phyloP scores from a whole-genome alignment of 2,888 invertebrate genomes.

The Spatulosminthurus flaviceps region DNA sequence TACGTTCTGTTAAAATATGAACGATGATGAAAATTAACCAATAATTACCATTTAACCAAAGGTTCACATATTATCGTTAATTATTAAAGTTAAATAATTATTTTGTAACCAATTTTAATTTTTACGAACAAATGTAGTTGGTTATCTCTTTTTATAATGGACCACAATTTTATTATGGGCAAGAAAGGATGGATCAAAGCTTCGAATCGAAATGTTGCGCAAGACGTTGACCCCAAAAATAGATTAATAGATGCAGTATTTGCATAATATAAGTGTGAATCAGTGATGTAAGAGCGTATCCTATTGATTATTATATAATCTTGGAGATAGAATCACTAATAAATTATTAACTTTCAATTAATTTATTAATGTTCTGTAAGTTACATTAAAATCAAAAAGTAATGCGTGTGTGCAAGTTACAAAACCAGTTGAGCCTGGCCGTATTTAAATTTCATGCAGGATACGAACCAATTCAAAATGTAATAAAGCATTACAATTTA shows the following conservation, averaged over 20 bases:
- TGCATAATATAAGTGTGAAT: slow-evolving; percentile 3
- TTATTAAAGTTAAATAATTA: slow-evolving; percentile 11
- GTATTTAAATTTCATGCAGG: slow-evolving; percentile 15
- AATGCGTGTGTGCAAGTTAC: neutral
- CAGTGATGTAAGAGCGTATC: neutral
- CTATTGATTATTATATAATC: neutral
- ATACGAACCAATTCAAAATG: slow-evolving; percentile 24
- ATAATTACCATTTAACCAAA: slow-evolving; percentile 36
- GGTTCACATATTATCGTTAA: slow-evolving; percentile 30
- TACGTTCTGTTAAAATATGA: neutral
- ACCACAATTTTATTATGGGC: neutral
- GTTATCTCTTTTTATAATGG: slow-evolving; percentile 14
- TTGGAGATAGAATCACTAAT: slow-evolving; percentile 24
- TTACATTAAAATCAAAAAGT: neutral
- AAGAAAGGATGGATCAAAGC: slow-evolving; percentile 3
- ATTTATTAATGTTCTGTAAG: slow-evolving; percentile 15
- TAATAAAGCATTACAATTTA: slow-evolving; percentile 32
- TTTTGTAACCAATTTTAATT: slow-evolving; percentile 33
- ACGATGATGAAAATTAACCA: slow-evolving; percentile 29
- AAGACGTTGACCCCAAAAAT: slow-evolving; percentile 4
- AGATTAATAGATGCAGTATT: neutral
- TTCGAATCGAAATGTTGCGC: slow-evolving; percentile 8
- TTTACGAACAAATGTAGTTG: slow-evolving; percentile 1
- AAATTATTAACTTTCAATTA: slow-evolving; percentile 27
- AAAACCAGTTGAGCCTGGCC: slow-evolving; percentile 29